Conservation (phyloP, 2,797 vertebrate species). For the Heterohyrax brucei region DNA sequence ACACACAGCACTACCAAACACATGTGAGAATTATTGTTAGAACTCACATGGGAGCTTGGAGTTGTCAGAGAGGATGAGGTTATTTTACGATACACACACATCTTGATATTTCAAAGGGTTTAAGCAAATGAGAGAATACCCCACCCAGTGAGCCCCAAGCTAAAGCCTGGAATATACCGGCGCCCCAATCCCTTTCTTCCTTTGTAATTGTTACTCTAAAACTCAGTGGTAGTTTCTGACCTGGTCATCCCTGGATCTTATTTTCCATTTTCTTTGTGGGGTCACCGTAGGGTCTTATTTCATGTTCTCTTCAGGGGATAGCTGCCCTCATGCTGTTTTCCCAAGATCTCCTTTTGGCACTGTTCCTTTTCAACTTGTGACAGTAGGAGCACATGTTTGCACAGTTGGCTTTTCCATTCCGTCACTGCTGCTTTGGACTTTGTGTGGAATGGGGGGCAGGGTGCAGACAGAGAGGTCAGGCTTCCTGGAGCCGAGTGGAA, state of each 20-base stretch:
- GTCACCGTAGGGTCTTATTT: slow-evolving; percentile 73
- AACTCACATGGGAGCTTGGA: background rate
- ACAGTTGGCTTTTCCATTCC: slow-evolving; percentile 67
- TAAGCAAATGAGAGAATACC: background rate
- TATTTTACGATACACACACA: background rate
- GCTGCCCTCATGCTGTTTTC: slow-evolving; percentile 67
- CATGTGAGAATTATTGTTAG: background rate
- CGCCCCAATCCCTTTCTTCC: background rate
- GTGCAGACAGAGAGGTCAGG: background rate
- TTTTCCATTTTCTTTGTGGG: slow-evolving; percentile 65
- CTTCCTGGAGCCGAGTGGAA: background rate
- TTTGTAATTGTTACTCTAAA: slow-evolving; percentile 21
- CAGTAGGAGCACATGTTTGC: slow-evolving; percentile 63
- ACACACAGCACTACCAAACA: background rate
- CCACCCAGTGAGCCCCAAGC: background rate
- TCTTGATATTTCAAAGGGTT: slow-evolving; percentile 34
- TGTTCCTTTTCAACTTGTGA: slow-evolving; percentile 73
- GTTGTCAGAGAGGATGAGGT: background rate
- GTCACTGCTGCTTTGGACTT: background rate
- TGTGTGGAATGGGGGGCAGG: background rate
- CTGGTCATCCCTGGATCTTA: background rate
- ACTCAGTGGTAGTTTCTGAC: slow-evolving; percentile 67
- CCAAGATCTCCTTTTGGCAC: slow-evolving; percentile 69
- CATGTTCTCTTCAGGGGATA: slow-evolving; percentile 73
- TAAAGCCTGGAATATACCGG: background rate